phyloP scores from a whole-genome alignment of 2,797 vertebrate species.

The Eulemur coronatus region DNA sequence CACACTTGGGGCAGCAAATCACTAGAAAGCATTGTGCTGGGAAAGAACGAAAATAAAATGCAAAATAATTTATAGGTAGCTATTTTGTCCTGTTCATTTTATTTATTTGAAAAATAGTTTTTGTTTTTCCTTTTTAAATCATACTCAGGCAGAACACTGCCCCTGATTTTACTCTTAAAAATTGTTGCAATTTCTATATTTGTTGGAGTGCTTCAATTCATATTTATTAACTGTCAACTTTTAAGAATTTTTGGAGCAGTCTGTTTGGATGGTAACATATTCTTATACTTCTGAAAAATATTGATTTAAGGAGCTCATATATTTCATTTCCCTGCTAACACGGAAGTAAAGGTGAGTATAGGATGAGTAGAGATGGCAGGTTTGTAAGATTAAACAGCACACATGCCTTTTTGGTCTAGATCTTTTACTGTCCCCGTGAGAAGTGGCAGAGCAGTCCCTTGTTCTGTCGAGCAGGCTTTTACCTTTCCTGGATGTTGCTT shows the following conservation, averaged over 20 bases:
- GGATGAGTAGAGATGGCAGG: neutral
- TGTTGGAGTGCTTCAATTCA: neutral
- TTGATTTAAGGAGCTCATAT: neutral
- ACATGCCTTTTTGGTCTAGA: neutral
- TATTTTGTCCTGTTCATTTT: neutral
- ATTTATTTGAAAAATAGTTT: neutral
- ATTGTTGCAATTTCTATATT: neutral
- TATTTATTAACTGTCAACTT: neutral
- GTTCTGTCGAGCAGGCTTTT: constrained; percentile 61
- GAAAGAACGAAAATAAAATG: neutral
- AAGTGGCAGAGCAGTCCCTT: neutral
- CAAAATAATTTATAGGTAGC: neutral
- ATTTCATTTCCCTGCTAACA: neutral
- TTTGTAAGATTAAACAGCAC: neutral
- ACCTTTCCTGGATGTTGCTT: constrained; percentile 78
- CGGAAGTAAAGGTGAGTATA: neutral
- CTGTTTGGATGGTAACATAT: neutral
- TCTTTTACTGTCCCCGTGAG: neutral
- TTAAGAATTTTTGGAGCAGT: neutral
- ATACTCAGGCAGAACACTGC: neutral
- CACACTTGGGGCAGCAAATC: neutral
- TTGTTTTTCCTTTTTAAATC: neutral
- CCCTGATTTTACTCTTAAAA: neutral
- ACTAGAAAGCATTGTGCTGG: neutral
- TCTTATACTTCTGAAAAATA: neutral